These are phyloP conservation scores for Rotaria macrura DNA, from an alignment of 2,888 invertebrate species.

Conservation along the genomic window DNA sequence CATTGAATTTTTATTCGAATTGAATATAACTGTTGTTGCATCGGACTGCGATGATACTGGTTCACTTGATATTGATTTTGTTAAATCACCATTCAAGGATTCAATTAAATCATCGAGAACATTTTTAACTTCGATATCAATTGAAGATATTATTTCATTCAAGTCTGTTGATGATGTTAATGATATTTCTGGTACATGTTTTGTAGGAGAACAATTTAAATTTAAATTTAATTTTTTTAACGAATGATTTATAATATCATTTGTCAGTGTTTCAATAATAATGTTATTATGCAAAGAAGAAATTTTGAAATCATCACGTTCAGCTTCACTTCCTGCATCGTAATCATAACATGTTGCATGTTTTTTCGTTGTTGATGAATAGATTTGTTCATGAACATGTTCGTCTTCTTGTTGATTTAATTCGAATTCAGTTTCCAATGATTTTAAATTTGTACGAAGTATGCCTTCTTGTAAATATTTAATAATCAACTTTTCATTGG, in stretches of 20 bases:
- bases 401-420: not conserved
- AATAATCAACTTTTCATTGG: not conserved
- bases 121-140: not conserved
- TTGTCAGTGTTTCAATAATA: too few species aligned
- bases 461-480: not conserved
- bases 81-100: not conserved
- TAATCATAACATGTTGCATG: not conserved
- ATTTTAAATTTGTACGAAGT: not conserved
- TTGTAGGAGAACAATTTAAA: not conserved
- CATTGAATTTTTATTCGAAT: not conserved
- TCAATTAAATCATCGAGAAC: not conserved
- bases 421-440: not conserved
- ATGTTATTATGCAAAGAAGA: not conserved
- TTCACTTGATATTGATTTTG: not conserved
- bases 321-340: not conserved
- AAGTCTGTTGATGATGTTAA: not conserved
- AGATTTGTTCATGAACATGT: not conserved
- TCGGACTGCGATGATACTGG: not conserved
- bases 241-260: not conserved
- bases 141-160: not conserved
- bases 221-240: too few species aligned
- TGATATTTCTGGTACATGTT: not conserved
- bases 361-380: not conserved
- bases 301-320: not conserved
- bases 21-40: not conserved